Evolutionary conservation across 2,888 invertebrate genomes (phyloP), one percentile per base, ranked within the genome.

Genomic region (Noctua pronuba): DNA sequence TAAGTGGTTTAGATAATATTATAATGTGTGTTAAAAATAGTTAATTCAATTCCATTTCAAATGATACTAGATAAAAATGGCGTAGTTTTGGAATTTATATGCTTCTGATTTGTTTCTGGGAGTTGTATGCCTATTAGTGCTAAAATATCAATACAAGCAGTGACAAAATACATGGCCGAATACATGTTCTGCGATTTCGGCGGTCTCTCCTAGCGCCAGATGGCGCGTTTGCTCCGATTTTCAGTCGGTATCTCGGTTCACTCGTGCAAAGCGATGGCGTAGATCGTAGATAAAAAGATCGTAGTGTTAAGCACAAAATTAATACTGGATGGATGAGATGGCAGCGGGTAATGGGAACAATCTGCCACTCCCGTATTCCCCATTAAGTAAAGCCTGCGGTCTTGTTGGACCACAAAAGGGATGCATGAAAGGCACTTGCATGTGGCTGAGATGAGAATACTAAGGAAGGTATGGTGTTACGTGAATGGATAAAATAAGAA

Each of bases 81-180:
- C 65, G 88, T 85, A 85, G 87, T 75, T 72, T 75, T 73, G 55
- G 73, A 78, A 76, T 44, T 38, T 60, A 41, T 65, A 75, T 44
- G 85, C 85, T 87, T 85, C 62, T 73, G 71, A 65, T 74, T 85
- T 46, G 24, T 76, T 84, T 77, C 49, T 64, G 64, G 46, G 65
- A 70, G 49, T 72, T 75, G 60, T 49, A 75, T 77, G 83, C 75
- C 65, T 80, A 58, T 65, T 82, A 77, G 24, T 77, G 62, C 46
- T 66, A 46, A 62, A 65, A 69, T 38, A 62, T 52, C 49, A 62
- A 62, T 79, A 77, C 79, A 80, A 88, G 75, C 75, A 78, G 76
- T 81, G 60, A 44, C 31, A 69, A 71, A 78, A 79, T 49, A 18
- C 58, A 58, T 58, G 2, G 2, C 58, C 28, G 18, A 58, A 58